Base-by-base conservation (phyloP, 2,888 invertebrate genomes). In the Drosophila ustulata region DNA sequence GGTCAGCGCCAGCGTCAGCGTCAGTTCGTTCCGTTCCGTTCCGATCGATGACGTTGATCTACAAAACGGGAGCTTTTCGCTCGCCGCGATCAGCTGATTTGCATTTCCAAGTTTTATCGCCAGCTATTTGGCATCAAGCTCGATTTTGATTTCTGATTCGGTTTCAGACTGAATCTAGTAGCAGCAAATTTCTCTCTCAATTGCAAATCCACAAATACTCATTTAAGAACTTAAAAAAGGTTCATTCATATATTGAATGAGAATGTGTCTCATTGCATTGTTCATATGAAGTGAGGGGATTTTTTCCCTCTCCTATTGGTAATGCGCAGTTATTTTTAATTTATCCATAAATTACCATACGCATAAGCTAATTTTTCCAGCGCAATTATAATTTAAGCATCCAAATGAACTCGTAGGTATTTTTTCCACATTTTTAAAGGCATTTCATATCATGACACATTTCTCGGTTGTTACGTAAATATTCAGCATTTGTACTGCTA, bases 41-140 rank as follows among this genome's bases (percentile, higher is more conserved):
- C 46, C 62, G 72, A 65, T 69, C 59, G 62, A 65, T 75, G 69
- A 79, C 78, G 79, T 64, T 61, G 56, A 66, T 63, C 55, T 56
- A 61, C 58, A 11, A 76, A 65, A 43, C 53, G 52, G 39, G 9
- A 71, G 67, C 71, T 67, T 51, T 32, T 30, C 43, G 62, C 47
- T 52, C 7, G 6, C n/a, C 6, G 5, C 58, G 65, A 76, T 83
- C 84, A 81, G 73, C 78, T 76, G 73, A 73, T 65, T 66, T 68
- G 62, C 45, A 64, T 73, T 71, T 53, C 32, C n/a, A 34, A 61
- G 23, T 18, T 18, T 23, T 7, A 9, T 37, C 50, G 39, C 39
- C 39, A 7, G 39, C 11, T 9, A 11, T 11, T 34, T 34, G 34
- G 34, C 11, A 9, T 34, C 34, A 8, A 5, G n/a, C 8, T 39